Evolutionary conservation across 2,888 invertebrate species (phyloP), one percentile per base, ranked within the genome.

Genomic region (Ypsolopha sequella): DNA sequence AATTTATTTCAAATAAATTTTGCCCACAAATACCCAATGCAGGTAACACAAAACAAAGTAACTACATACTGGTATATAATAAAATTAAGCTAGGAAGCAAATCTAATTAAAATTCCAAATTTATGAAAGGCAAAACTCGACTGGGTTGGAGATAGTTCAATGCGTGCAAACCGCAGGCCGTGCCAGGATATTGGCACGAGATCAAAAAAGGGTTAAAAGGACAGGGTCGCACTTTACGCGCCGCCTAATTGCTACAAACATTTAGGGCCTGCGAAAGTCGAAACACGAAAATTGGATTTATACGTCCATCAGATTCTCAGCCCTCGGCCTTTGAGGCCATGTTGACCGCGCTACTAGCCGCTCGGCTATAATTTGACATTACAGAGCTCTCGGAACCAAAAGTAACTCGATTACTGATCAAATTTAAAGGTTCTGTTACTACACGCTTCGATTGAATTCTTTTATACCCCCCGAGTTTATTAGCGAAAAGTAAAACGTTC

Each of bases 241-340:
- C 72, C 78, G 73, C 68, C 80, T 84, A 81, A 81, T 84, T 81
- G 81, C 73, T 71, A 70, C 74, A 72, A 77, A 74, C 55, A 53
- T 55, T 55, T 55, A 55, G 51, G 24, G 63, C 68, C 69, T 69
- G 65, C 70, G 75, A 76, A 80, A 81, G 79, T 78, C 73, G 77
- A 73, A 78, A 75, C 72, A 76, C 68, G 68, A 71, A 80, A 85
- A 82, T 84, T 82, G 76, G 80, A 82, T 84, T 82, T 78, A 66
- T 66, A 64, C 71, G 72, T 71, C 73, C 72, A 69, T 68, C 53
- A 50, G 51, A 51, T 51, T 44, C 34, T 50, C 48, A 24, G 43
- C 13, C 10, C 41, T 38, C 41, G 41, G 49, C 51, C 51, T 53
- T 51, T 51, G 51, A 51, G 41, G 33, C 45, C 41, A 50, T 41